phyloP scores from a whole-genome alignment of 2,888 invertebrate species.

The Barypeithes pellucidus region DNA sequence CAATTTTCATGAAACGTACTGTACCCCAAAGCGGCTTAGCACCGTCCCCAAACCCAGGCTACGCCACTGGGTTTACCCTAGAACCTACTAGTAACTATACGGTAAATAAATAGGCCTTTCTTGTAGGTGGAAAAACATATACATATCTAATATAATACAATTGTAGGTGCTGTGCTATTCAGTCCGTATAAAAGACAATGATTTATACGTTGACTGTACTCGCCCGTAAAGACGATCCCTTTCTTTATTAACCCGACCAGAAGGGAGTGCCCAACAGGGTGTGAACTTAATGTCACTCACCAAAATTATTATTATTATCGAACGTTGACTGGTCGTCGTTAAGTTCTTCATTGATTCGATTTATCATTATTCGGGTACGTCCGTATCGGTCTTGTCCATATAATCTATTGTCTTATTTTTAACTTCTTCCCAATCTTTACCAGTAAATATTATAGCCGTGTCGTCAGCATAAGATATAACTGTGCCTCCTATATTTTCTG shows the following conservation, averaged over 20 bases:
- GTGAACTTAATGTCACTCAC: slow-evolving; percentile 40
- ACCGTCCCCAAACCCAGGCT: no score
- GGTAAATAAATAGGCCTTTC: no score
- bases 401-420: no score
- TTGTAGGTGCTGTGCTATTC: slow-evolving; percentile 22
- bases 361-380: slow-evolving; percentile 16
- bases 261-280: slow-evolving; percentile 37
- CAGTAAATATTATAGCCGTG: no score
- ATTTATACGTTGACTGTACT: slow-evolving; percentile 22
- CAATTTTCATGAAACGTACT: no score
- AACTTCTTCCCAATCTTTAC: no score
- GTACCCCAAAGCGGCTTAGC: no score
- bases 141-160: background rate
- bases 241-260: slow-evolving; percentile 35
- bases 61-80: no score
- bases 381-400: background rate
- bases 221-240: slow-evolving; percentile 37
- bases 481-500: no score
- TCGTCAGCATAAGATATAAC: no score
- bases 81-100: no score
- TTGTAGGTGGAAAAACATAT: no score
- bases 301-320: slow-evolving; percentile 39
- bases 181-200: slow-evolving; percentile 34
- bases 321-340: slow-evolving; percentile 35
- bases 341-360: slow-evolving; percentile 36